Evolutionary conservation across 2,888 invertebrate genomes (phyloP), one percentile per base, ranked within the genome.

Genomic region (Cephus sareptanus): DNA sequence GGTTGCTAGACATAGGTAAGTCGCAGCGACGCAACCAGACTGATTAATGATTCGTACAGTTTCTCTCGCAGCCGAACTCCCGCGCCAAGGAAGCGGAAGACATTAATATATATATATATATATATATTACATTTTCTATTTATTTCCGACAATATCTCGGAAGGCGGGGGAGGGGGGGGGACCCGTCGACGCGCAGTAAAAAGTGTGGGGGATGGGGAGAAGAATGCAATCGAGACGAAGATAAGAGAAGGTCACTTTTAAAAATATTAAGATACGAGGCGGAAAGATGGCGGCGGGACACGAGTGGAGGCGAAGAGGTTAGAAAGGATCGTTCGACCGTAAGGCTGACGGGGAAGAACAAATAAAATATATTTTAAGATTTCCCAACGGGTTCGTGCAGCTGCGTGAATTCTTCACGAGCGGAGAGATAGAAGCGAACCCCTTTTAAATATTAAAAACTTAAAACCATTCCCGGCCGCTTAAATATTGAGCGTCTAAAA

Each of bases 311-410:
- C 0, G 13, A 35, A 56, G 23, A 34, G 30, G 71, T 31, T 34
- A 31, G 31, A 31, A 34, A 33, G 33, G 31, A 31, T 31, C 71
- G 71, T 13, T 71, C 71, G 71, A 71, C 56, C 56, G 56, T 56
- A 56, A 71, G 71, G 71, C 71, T 35, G 69, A 30, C 56, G 23
- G 35, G 69, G 69, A 73, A 79, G 81, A 81, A 84, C 86, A 86
- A 89, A 88, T 87, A 87, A 91, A 90, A 90, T 88, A 91, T 91
- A 91, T 91, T 91, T 90, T 87, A 89, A 88, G 91, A 91, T 90
- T 90, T 90, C 89, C 89, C 87, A 85, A 82, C 83, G 87, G 88
- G 85, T 85, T 81, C 85, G 83, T 79, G 77, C 80, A 79, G 76
- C 77, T 78, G 79, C 79, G 79, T 88, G 88, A 89, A 89, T 89